Percentiles rank a stretch among this genome's conserved stretches.
Evolutionary conservation across 2,113 vertebrate species (phyloP).

Genomic region (Mesitornis unicolor): DNA sequence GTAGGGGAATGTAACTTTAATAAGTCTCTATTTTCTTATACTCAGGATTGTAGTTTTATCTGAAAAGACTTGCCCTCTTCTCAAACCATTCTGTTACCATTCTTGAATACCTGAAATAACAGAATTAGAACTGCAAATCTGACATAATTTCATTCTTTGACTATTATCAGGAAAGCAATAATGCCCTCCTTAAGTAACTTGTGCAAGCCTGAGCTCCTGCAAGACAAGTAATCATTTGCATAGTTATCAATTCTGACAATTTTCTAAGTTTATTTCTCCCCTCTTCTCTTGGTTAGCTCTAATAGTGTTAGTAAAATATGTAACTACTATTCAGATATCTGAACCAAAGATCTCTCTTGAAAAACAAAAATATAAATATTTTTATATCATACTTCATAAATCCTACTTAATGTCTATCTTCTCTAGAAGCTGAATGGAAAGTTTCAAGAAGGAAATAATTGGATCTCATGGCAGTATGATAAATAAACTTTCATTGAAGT

Average conservation of each 20-base stretch:
- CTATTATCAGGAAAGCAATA: not conserved
- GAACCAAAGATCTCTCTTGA: not conserved
- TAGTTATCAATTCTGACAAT: not conserved
- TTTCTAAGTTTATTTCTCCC: not conserved
- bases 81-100: not conserved
- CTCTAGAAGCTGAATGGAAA: not conserved
- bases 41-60: not conserved
- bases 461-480: not conserved
- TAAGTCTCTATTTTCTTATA: not conserved
- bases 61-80: not conserved
- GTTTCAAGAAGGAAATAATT: not conserved
- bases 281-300: not conserved
- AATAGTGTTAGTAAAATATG: not conserved
- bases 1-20: not conserved
- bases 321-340: not conserved
- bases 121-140: not conserved
- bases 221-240: slow-evolving; percentile 2
- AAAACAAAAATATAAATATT: not conserved
- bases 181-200: not conserved
- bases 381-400: not conserved
- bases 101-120: not conserved
- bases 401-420: not conserved
- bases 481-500: not conserved
- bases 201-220: not conserved
- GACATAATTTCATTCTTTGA: not conserved